Percentiles rank a stretch among this genome's conserved stretches.
These are phyloP conservation scores for Masticophis lateralis DNA, from an alignment of 2,797 vertebrate genomes.

Conservation along the genomic window DNA sequence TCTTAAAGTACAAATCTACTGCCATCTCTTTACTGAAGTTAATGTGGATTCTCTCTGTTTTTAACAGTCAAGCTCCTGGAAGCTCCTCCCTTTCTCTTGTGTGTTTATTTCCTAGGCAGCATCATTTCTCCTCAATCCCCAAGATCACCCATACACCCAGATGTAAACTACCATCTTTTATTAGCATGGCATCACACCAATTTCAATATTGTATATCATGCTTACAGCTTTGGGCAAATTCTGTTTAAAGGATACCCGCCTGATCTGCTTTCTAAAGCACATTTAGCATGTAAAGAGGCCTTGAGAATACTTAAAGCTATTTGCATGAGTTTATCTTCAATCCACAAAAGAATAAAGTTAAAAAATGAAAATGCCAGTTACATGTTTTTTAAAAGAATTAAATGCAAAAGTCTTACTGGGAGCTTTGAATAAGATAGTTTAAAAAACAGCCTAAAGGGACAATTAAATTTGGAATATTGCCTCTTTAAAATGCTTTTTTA, in stretches of 20 bases:
- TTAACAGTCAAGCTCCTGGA: neutral
- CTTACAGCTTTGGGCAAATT: neutral
- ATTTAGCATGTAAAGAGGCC: neutral
- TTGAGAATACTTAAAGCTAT: neutral
- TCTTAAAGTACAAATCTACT: neutral
- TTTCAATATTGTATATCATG: neutral
- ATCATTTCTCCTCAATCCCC: neutral
- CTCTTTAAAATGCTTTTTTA: neutral
- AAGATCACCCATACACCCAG: neutral
- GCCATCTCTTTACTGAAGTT: neutral
- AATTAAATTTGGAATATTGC: neutral
- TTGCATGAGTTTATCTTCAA: neutral
- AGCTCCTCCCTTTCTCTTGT: neutral
- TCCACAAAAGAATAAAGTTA: neutral
- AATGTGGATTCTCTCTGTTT: neutral
- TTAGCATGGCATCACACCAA: neutral
- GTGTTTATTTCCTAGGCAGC: neutral
- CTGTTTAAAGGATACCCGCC: neutral
- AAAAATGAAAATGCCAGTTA: neutral
- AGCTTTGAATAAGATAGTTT: neutral
- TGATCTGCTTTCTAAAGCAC: neutral
- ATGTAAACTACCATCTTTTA: neutral
- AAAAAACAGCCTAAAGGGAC: neutral
- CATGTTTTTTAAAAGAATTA: neutral
- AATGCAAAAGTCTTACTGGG: neutral